Evolutionary conservation across 2,797 vertebrate species (phyloP), one percentile per base, ranked within the genome.

Genomic region (Cheirogaleus major): DNA sequence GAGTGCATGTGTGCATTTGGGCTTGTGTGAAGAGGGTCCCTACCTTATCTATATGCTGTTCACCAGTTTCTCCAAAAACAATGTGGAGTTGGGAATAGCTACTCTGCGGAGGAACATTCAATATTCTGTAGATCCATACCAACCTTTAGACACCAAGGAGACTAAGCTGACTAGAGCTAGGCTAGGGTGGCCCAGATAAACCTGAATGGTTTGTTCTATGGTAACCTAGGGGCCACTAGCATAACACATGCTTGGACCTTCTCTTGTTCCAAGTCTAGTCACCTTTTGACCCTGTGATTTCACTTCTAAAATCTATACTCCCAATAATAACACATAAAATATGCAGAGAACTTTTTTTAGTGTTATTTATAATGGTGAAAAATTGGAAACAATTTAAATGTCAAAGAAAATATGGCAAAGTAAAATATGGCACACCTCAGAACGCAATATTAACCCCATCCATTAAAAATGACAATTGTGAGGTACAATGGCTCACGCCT

Each of bases 291-390:
- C 27, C 23, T 57, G 14, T 89, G 80, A 95, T 69, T 92, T 95
- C 63, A 82, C 25, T 78, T 86, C 55, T 89, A 95, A 96, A 95
- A 89, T 61, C 25, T 55, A 80, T 1, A 59, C 79, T 85, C 38
- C 72, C 35, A 35, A 85, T 81, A 84, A 75, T 80, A 86, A 83
- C 55, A 61, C 18, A 45, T 63, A 84, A 93, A 91, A 55, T 45
- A 93, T 57, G 32, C 72, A 89, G 67, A 89, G 57, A 88, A 10
- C 15, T 35, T 72, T 91, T 89, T 89, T 93, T 63, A 85, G 6
- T 30, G 23, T 67, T 91, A 83, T 20, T 79, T 85, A 57, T 52
- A 81, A 91, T 81, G 73, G 35, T 61, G 22, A 75, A 88, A 82
- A 69, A 43, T 35, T 50, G 48, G 89, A 87, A 94, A 90, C 45